Base-by-base conservation (phyloP, 35 echinoderm and acorn worm genomes). In the Lytechinus variegatus region DNA sequence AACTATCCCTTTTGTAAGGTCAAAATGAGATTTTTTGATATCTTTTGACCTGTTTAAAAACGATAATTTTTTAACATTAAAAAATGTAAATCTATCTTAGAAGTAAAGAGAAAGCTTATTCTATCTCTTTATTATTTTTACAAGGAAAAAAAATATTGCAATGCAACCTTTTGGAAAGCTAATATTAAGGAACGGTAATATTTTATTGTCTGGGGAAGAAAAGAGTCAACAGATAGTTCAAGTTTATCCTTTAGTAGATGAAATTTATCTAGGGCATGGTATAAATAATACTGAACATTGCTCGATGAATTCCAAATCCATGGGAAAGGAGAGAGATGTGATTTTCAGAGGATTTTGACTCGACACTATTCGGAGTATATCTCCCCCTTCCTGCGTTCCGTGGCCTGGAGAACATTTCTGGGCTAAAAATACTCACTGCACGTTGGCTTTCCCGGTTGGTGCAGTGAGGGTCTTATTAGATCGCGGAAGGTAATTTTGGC, bases 401-500 rank as follows among this genome's bases (percentile, higher is more conserved):
- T 27, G 54, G 92, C 55, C 53, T 28, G 55, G 55, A 57, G 92
- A 90, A 54, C 8, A 54, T 55, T 54, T 54, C n/a, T 54, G 52
- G 53, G n/a, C 92, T 93, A 93, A 93, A 93, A 93, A 93, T 93
- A 93, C 21, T 54, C 54, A 10, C 54, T 57, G 88, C 52, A 90
- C 28, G 52, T 90, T 14, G 28, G 10, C 52, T 11, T 44, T 54
- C 28, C 52, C 10, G 28, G 28, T 90, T 21, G 88, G 52, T 90
- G 88, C 52, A 90, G 56, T 54, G 27, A n/a, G 53, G 52, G 52
- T 90, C 88, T 90, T 51, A 90, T 57, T 93, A 27, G 52, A 93
- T 93, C 8, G 28, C 54, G 28, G 52, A 55, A 57, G 92, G n/a
- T 93, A 55, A 93, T 93, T 93, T 93, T 54, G 14, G 53, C 13